These are phyloP conservation scores for Rhadina sibilatrix DNA, from an alignment of 2,113 vertebrate genomes.

Conservation along the genomic window DNA sequence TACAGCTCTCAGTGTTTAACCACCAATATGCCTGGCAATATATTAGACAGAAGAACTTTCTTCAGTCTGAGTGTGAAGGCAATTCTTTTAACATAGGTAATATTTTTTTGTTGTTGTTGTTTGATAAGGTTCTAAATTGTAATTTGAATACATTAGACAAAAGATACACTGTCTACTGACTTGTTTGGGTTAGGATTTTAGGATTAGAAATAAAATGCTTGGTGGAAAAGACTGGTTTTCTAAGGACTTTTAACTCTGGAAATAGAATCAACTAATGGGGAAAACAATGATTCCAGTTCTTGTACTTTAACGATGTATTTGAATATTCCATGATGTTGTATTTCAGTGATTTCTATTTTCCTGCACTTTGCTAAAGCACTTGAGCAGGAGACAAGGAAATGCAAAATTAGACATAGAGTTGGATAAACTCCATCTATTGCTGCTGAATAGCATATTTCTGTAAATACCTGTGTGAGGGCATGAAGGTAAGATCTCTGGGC, in stretches of 20 bases:
- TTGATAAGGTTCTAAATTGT: neutral
- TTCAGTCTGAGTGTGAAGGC: conserved; percentile 83
- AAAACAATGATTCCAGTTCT: neutral
- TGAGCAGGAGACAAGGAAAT: neutral
- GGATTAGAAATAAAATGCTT: neutral
- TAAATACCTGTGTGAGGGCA: fast-evolving
- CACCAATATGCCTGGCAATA: conserved; percentile 71
- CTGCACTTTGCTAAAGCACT: neutral
- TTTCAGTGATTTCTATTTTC: neutral
- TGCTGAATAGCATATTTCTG: neutral
- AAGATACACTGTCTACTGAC: neutral
- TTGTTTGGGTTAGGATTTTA: neutral
- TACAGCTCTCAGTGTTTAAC: conserved; percentile 79
- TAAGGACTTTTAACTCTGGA: neutral
- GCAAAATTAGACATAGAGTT: neutral
- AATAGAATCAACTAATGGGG: neutral
- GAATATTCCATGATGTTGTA: neutral
- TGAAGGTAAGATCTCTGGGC: neutral
- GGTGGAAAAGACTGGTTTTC: neutral
- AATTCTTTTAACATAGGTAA: neutral
- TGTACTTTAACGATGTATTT: neutral
- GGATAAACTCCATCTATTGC: neutral
- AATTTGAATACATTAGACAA: neutral
- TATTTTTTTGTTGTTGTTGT: neutral
- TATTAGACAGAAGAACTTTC: conserved; percentile 78